These are phyloP conservation scores for Polypterus bichir DNA, from an alignment of 2,113 vertebrate species.

Conservation along the genomic window DNA sequence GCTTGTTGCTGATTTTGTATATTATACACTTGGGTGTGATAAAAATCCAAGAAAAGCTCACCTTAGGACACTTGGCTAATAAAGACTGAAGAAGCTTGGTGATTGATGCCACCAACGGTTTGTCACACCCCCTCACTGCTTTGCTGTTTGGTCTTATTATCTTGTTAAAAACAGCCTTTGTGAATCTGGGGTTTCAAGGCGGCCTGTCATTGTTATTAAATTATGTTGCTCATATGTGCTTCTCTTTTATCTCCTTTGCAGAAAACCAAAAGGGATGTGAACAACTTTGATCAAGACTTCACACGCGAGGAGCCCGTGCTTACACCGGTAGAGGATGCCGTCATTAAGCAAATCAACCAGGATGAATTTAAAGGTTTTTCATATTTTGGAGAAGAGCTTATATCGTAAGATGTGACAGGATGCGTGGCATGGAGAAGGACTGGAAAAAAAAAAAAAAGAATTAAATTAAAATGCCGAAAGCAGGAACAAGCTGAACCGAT, in stretches of 20 bases:
- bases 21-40: too few relatives aligned
- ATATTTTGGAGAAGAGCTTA: conserved; percentile 84
- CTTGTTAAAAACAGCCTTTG: too few relatives aligned
- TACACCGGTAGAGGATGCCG: conserved; percentile 86
- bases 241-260: conserved; percentile 44
- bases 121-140: too few relatives aligned
- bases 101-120: too few relatives aligned
- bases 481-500: background rate
- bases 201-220: too few relatives aligned
- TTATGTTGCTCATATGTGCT: too few relatives aligned
- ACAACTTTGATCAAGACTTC: conserved; percentile 99
- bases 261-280: conserved; percentile 98
- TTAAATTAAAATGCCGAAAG: background rate
- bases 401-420: conserved; percentile 52
- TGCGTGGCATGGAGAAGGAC: conserved; percentile 13
- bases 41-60: too few relatives aligned
- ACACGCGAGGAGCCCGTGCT: conserved; percentile 90
- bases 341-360: conserved; percentile 97
- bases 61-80: too few relatives aligned
- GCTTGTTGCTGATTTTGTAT: too few relatives aligned
- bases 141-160: too few relatives aligned
- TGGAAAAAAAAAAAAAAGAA: conserved; percentile 1
- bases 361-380: conserved; percentile 98
- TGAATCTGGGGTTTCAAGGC: too few relatives aligned
- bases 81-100: too few relatives aligned